These are phyloP conservation scores for Tyrannus savana DNA, from an alignment of 2,113 vertebrate species.

Conservation along the genomic window DNA sequence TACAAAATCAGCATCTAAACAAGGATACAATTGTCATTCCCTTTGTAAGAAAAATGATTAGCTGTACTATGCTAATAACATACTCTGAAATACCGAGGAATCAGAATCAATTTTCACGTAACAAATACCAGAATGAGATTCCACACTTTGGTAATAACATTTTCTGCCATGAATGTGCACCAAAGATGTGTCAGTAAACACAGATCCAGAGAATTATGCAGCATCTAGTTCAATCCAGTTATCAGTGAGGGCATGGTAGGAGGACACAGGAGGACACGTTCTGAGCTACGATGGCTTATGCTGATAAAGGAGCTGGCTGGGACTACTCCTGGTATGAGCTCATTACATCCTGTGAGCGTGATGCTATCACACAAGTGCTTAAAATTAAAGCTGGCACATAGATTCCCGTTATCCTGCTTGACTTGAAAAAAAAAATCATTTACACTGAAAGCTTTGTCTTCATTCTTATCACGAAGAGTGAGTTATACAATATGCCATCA, in stretches of 20 bases:
- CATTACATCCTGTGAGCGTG: background rate
- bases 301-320: background rate
- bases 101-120: background rate
- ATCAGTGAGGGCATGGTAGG: background rate
- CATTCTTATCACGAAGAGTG: background rate
- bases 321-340: background rate
- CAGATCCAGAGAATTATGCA: background rate
- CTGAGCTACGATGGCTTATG: fast-evolving
- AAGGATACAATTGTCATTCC: background rate
- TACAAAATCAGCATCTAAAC: background rate
- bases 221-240: background rate
- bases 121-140: background rate
- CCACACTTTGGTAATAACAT: background rate
- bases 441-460: background rate
- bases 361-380: background rate
- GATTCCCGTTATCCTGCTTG: background rate
- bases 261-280: background rate
- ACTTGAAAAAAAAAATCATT: background rate
- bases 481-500: background rate
- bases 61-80: background rate
- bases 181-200: background rate
- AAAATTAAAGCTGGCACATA: background rate
- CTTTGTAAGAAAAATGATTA: background rate
- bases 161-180: background rate
- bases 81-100: background rate